Evolutionary conservation across 2,113 vertebrate species (phyloP).

Genomic region (Cepphus grylle): DNA sequence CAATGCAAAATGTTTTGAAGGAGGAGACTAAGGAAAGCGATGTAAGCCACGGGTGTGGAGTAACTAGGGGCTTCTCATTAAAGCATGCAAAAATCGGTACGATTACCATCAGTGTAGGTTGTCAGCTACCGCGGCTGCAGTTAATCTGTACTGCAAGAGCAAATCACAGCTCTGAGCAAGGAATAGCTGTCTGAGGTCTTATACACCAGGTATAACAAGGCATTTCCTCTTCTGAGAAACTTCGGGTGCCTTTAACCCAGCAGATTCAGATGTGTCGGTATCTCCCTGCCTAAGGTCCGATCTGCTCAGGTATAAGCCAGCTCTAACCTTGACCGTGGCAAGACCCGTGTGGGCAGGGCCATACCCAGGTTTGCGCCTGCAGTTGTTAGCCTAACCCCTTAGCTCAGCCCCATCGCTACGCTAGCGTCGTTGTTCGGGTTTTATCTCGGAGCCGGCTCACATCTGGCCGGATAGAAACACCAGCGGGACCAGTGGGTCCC

Average conservation of each 20-base stretch:
- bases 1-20: neutral
- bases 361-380: neutral
- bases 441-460: neutral
- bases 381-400: neutral
- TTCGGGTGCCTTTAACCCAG: accelerated
- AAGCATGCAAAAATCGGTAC: neutral
- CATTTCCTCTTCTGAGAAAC: neutral
- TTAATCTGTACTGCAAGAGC: neutral
- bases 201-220: neutral
- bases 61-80: neutral
- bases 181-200: neutral
- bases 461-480: neutral
- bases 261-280: neutral
- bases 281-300: neutral
- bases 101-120: neutral
- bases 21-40: neutral
- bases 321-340: neutral
- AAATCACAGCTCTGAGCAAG: neutral
- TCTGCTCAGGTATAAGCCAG: neutral
- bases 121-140: neutral
- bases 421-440: neutral
- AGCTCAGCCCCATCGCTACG: neutral
- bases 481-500: neutral
- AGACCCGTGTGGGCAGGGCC: neutral
- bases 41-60: neutral